These are phyloP conservation scores for Drosophila melanosoma DNA, from an alignment of 2,888 invertebrate genomes.

Conservation along the genomic window DNA sequence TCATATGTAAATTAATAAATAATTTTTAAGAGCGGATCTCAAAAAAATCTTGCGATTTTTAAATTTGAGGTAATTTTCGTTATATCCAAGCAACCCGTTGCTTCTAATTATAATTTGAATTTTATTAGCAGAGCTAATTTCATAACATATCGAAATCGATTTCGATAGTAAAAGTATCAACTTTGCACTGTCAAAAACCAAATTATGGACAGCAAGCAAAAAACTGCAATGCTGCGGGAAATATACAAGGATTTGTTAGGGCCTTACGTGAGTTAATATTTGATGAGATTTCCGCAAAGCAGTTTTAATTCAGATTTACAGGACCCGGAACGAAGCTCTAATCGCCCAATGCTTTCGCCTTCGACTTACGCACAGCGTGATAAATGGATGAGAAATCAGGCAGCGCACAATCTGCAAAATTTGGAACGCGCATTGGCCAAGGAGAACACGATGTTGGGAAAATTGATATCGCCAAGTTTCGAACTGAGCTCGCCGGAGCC, in stretches of 20 bases:
- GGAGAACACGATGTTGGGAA: neutral
- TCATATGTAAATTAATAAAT: too few species aligned
- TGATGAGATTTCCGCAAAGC: neutral
- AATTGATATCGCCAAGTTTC: neutral
- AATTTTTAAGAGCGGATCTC: too few species aligned
- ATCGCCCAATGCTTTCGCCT: neutral
- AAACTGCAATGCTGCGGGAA: neutral
- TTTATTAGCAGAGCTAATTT: neutral
- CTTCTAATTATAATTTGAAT: neutral
- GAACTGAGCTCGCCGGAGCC: neutral
- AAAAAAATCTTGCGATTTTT: too few species aligned
- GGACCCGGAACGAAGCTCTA: neutral
- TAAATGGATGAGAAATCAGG: slow-evolving; percentile 2
- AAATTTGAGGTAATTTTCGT: too few species aligned
- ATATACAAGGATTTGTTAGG: neutral
- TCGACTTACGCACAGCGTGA: neutral
- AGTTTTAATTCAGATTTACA: neutral
- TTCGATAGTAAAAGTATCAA: neutral
- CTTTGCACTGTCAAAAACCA: neutral
- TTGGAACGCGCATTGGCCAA: neutral
- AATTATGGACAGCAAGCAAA: neutral
- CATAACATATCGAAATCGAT: neutral
- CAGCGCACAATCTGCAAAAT: neutral
- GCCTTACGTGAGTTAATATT: neutral
- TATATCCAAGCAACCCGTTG: neutral